Base-by-base conservation (phyloP, 2,113 vertebrate species). In the Tor tambroides region DNA sequence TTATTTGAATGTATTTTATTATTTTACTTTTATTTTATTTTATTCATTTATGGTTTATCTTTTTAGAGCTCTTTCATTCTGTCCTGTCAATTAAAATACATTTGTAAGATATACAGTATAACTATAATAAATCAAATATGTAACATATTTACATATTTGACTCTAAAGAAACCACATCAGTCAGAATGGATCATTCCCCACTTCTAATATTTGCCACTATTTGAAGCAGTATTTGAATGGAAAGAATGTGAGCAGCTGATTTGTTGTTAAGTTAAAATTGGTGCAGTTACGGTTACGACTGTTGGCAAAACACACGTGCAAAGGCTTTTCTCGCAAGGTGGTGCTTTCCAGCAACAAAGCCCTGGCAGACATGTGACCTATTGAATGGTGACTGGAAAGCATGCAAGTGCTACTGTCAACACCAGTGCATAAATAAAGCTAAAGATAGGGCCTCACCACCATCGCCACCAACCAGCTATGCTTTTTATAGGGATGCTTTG, bases 401-500 rank as follows among this genome's bases (percentile, higher is more conserved):
- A 92, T 92, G 93, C 84, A 93, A 96, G 96, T 93, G 95, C 89
- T 79, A 85, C 92, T 96, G 97, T 97, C 97, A 96, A 94, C 94
- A 91, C 96, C 92, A 89, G 85, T 91, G 94, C 95, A 94, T 91
- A 95, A 97, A 98, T 97, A 97, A 96, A 96, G 93, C 94, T 93
- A 95, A 92, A 92, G 96, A 96, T 90, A 91, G 94, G 92, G 92
- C 80, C 94, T 95, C 94, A 93, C 51, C 93, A 94, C 94, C 91
- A 83, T 76, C 93, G 87, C 91, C 88, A 94, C 93, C 95, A 95
- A 95, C 92, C 90, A 93, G 91, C 90, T 89, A 75, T 65, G 67
- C 96, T 97, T 97, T 97, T 97, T 96, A 96, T 98, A 98, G 97
- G 91, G 93, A 88, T 92, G 89, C 95, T 98, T 95, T 94, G 95